A percentile compares a stretch with the other conserved stretches of the same genome.
Evolutionary conservation across 2,888 invertebrate genomes (phyloP).

Genomic region (Acanthosepion pharaonis): DNA sequence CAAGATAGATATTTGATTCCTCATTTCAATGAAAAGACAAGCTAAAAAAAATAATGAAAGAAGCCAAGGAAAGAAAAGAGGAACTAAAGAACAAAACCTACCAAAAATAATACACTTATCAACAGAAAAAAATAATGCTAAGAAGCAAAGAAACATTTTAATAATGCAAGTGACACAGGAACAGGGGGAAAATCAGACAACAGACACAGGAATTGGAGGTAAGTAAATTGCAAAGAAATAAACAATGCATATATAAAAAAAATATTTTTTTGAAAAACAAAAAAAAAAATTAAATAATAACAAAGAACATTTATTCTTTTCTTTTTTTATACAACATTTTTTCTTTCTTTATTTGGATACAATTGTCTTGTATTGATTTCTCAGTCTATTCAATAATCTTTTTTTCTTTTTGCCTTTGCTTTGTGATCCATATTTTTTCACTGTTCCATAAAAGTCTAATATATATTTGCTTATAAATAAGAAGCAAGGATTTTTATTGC

Average conservation of each 20-base stretch:
- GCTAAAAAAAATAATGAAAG: not conserved
- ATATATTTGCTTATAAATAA: not conserved
- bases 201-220: not conserved
- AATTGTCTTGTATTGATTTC: not conserved
- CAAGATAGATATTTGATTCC: no score
- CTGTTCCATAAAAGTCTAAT: not conserved
- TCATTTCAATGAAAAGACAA: not conserved
- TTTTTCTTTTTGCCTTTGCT: not conserved
- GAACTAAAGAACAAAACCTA: not conserved
- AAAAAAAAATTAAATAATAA: not conserved
- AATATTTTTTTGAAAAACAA: not conserved
- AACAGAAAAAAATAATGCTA: not conserved
- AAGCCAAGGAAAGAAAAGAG: not conserved
- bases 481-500: not conserved
- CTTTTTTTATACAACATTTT: not conserved
- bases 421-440: not conserved
- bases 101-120: not conserved
- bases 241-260: not conserved
- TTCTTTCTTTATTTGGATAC: slow-evolving; percentile 11
- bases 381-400: not conserved
- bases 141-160: not conserved
- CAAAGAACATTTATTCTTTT: not conserved
- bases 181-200: not conserved
- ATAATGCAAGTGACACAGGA: not conserved
- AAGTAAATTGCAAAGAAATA: slow-evolving; percentile 10